These are phyloP conservation scores for Leptinotarsa undecemlineata DNA, from an alignment of 1,140 invertebrate genomes.

Conservation along the genomic window DNA sequence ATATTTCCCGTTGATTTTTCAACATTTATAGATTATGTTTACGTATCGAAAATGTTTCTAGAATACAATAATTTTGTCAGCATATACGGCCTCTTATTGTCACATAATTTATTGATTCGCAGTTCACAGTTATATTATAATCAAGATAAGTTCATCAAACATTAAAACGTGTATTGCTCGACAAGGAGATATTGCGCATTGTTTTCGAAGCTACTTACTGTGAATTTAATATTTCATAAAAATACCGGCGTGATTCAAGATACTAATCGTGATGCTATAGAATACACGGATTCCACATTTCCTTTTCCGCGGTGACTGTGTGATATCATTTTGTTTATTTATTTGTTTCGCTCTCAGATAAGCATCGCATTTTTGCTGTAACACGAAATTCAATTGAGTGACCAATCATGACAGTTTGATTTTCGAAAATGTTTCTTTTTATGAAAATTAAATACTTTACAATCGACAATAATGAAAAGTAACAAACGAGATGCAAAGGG, in stretches of 20 bases:
- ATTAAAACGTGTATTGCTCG: background rate
- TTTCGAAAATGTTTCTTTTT: too few species aligned
- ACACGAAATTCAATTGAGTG: background rate
- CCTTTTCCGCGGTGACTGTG: background rate
- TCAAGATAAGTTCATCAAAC: background rate
- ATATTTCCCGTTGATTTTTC: too few species aligned
- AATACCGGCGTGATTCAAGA: background rate
- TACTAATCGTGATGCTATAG: slow-evolving; percentile 8
- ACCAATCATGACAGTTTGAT: background rate
- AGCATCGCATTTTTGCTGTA: background rate
- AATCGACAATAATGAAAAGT: too few species aligned
- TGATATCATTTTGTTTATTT: slow-evolving; percentile 9
- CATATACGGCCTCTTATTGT: too few species aligned
- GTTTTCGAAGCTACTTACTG: background rate
- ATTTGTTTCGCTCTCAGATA: slow-evolving; percentile 13
- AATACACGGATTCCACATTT: slow-evolving; percentile 13
- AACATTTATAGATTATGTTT: too few species aligned
- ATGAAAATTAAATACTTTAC: too few species aligned
- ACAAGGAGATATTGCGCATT: background rate
- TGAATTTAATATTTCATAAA: slow-evolving; percentile 9
- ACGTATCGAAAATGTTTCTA: too few species aligned
- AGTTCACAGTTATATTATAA: background rate
- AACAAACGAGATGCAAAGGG: too few species aligned
- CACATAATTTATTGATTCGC: background rate
- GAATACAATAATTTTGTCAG: too few species aligned